Conservation (phyloP, 2,888 invertebrate species). For the Sarcophaga subvicina region DNA sequence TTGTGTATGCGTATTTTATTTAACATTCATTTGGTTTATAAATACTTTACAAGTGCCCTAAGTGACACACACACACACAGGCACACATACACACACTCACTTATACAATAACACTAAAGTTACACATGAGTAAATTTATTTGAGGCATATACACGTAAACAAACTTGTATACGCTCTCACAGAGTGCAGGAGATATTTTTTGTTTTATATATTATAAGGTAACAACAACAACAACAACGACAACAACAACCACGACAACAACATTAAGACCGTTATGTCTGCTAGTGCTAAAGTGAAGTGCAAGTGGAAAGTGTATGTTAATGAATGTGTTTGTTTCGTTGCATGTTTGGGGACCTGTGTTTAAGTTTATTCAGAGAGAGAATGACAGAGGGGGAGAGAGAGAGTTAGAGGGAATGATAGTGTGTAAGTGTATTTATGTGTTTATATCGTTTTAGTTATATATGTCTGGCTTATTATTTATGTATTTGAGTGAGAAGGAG, state of each 20-base stretch:
- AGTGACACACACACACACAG: slow-evolving; percentile 28
- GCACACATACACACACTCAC: background rate
- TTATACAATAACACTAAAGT: too few relatives aligned
- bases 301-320: slow-evolving; percentile 14
- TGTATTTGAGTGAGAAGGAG: background rate
- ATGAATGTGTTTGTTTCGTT: background rate
- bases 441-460: slow-evolving; percentile 34
- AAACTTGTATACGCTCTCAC: background rate
- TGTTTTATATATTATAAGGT: background rate
- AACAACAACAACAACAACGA: background rate
- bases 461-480: slow-evolving; percentile 2
- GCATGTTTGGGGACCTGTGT: background rate
- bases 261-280: slow-evolving; percentile 31
- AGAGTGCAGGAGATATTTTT: background rate
- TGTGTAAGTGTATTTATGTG: slow-evolving; percentile 3
- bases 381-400: background rate
- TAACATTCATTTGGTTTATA: slow-evolving; percentile 66
- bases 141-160: background rate
- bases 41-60: slow-evolving; percentile 57
- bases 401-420: background rate
- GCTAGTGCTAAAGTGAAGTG: slow-evolving; percentile 25
- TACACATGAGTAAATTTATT: background rate
- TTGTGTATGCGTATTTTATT: slow-evolving; percentile 49
- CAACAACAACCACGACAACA: slow-evolving; percentile 1
- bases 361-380: background rate